Conservation (phyloP, 2,797 vertebrate species). For the Denticeps clupeoides region DNA sequence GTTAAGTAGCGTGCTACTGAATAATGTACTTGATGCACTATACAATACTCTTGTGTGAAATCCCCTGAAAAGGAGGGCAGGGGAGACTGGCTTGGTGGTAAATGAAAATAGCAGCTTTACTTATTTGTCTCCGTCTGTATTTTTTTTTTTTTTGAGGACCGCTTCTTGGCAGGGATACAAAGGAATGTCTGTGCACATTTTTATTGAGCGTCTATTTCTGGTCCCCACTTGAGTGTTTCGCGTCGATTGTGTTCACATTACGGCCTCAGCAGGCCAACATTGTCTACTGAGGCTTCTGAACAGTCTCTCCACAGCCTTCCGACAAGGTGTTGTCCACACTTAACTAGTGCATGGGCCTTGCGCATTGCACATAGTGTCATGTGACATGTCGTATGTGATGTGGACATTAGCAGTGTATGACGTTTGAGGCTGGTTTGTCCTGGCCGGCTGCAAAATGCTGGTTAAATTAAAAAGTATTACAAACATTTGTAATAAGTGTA, state of each 20-base stretch:
- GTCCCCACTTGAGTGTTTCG: slow-evolving; percentile 15
- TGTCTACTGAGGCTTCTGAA: slow-evolving; percentile 45
- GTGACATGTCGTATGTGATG: slow-evolving; percentile 47
- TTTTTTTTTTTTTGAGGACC: slow-evolving; percentile 15
- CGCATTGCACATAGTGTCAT: slow-evolving; percentile 43
- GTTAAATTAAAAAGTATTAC: too few relatives aligned
- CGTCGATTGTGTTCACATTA: slow-evolving; percentile 35
- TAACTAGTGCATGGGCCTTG: slow-evolving; percentile 38
- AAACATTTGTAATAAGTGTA: too few relatives aligned
- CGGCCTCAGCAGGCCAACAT: slow-evolving; percentile 36
- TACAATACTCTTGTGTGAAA: too few relatives aligned
- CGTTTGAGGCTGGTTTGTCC: too few relatives aligned
- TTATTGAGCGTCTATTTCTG: slow-evolving; percentile 36
- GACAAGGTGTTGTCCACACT: slow-evolving; percentile 39
- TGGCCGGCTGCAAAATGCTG: too few relatives aligned
- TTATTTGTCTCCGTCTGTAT: not conserved
- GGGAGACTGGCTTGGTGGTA: slow-evolving; percentile 5
- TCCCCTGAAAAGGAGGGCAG: too few relatives aligned
- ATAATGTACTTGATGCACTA: too few relatives aligned
- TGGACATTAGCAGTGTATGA: slow-evolving; percentile 40
- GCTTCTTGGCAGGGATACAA: slow-evolving; percentile 19
- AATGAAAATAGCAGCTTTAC: slow-evolving; percentile 20
- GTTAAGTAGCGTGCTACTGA: too few relatives aligned
- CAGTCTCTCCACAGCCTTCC: slow-evolving; percentile 50
- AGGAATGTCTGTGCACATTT: slow-evolving; percentile 31